Conservation (phyloP, 2,797 vertebrate genomes). For the Dallia pectoralis region DNA sequence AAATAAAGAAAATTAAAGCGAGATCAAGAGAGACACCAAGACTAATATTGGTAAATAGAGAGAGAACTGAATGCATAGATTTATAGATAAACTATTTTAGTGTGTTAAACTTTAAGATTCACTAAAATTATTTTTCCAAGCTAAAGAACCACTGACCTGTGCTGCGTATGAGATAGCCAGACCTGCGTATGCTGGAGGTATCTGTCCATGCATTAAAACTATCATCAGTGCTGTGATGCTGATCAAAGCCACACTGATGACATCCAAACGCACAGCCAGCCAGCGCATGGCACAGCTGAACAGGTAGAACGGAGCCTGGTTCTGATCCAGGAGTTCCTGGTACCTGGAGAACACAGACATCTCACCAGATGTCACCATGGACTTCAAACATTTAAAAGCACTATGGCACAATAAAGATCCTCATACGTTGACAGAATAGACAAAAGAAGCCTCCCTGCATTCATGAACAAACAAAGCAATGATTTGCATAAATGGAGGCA, state of each 20-base stretch:
- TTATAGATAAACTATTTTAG: not conserved
- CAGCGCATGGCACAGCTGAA: conserved; percentile 93
- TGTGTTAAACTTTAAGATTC: not conserved
- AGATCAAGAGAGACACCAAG: not conserved
- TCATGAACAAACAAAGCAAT: not conserved
- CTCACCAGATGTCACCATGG: not conserved
- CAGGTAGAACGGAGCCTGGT: conserved; percentile 87
- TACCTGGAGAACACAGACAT: conserved; percentile 69
- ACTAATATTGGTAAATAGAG: not conserved
- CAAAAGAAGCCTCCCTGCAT: not conserved
- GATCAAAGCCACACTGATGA: conserved; percentile 89
- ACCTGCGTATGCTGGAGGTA: conserved; percentile 85
- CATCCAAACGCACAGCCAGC: conserved; percentile 86
- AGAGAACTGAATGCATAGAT: not conserved
- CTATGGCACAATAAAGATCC: not conserved
- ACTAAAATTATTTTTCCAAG: not conserved
- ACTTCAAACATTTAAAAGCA: not conserved
- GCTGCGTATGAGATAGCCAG: conserved; percentile 90
- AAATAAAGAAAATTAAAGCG: not conserved
- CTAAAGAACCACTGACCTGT: conserved; percentile 73
- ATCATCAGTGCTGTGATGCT: conserved; percentile 88
- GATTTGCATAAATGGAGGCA: not conserved
- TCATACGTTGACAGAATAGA: not conserved
- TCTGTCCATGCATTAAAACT: conserved; percentile 88
- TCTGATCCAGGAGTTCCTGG: conserved; percentile 86